Conservation (phyloP, 2,797 vertebrate species). For the Microhierax caerulescens region DNA sequence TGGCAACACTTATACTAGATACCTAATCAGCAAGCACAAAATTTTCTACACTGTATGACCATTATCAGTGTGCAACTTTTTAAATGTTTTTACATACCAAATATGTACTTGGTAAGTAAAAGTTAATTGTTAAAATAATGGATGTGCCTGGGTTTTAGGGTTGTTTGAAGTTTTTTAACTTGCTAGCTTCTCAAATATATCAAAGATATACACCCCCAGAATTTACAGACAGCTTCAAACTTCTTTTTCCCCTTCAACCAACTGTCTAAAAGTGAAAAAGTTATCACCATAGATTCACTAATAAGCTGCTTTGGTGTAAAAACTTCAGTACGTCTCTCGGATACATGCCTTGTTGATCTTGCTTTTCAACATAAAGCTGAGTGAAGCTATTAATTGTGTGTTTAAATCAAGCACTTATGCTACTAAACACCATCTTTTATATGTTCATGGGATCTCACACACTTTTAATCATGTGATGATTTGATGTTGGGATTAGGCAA, state of each 20-base stretch:
- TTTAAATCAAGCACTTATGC: neutral
- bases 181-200: neutral
- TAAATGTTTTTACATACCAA: neutral
- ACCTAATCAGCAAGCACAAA: neutral
- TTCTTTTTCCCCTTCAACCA: neutral
- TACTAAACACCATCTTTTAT: neutral
- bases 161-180: neutral
- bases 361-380: neutral
- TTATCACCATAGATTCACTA: neutral
- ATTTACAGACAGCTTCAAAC: neutral
- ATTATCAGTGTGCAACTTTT: neutral
- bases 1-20: accelerated
- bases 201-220: neutral
- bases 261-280: neutral
- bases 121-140: neutral
- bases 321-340: neutral
- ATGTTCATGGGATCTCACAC: neutral
- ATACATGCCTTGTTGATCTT: neutral
- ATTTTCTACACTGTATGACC: neutral
- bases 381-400: neutral
- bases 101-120: neutral
- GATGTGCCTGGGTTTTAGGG: neutral
- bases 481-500: neutral
- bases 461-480: neutral
- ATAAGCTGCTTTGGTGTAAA: neutral